Evolutionary conservation across 2,797 vertebrate genomes (phyloP), one percentile per base, ranked within the genome.

Genomic region (Melanotaenia parkinsoni): DNA sequence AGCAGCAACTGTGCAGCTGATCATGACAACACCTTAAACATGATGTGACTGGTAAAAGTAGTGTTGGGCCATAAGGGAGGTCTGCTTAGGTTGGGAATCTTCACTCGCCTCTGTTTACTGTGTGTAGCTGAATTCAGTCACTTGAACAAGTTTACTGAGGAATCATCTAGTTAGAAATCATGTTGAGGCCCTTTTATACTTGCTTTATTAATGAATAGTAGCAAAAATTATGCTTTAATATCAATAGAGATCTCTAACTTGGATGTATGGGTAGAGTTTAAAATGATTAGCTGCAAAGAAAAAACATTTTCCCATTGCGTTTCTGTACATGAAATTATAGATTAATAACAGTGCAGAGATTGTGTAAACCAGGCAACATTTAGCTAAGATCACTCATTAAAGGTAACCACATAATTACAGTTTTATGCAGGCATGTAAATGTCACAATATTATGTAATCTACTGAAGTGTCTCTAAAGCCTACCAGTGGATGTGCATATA

Each of bases 341-440:
- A 40, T 54, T 51, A 18, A 30, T 32, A 13, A 10, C 3, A 14
- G 1, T 70, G 5, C 26, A 7, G 11, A 22, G 26, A 35, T 3
- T n/a, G 8, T 33, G 16, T 12, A 58, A 62, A 63, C 18, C 32
- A 32, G 32, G 3, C 45, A 18, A n/a, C n/a, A 54, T 24, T 51
- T 54, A 47, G 53, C 22, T 8, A 37, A 22, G 33, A 9, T 22
- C 47, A 30, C 16, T 57, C 18, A 26, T 50, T 20, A 24, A 59
- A 4, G 24, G 24, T 54, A 13, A n/a, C 57, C 8, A 30, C 38
- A 63, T 73, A 64, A 47, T 11, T 28, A 22, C 62, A 68, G 51
- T 37, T 16, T 1, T n/a, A 0, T 43, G 4, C n/a, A 62, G 22
- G 12, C 12, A 12, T 62, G 30, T 13, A 20, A 68, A 64, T 43